phyloP scores from a whole-genome alignment of 1,140 invertebrate species.

The Tetragonula clypearis region DNA sequence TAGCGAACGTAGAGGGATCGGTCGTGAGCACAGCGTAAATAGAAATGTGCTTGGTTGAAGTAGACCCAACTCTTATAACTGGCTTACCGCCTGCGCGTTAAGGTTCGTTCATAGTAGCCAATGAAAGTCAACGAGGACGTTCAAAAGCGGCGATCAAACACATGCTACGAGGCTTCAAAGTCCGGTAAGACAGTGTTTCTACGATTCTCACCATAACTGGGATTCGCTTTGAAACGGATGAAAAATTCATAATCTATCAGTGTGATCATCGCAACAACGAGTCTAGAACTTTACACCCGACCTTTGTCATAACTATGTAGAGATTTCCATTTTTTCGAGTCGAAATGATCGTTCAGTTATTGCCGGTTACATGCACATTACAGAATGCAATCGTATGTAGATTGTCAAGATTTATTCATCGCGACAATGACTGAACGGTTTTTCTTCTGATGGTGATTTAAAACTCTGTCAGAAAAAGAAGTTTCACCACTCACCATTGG shows the following conservation, averaged over 20 bases:
- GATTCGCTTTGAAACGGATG: background rate
- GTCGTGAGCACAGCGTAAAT: slow-evolving; percentile 5
- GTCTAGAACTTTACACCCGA: slow-evolving; percentile 3
- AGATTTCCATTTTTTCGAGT: background rate
- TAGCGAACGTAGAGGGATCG: background rate
- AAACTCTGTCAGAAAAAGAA: background rate
- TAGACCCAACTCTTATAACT: slow-evolving; percentile 56
- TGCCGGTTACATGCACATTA: background rate
- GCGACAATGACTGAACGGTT: background rate
- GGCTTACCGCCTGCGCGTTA: slow-evolving; percentile 48
- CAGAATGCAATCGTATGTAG: background rate
- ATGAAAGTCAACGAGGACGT: slow-evolving; percentile 36
- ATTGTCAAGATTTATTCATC: background rate
- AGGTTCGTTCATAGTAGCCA: slow-evolving; percentile 48
- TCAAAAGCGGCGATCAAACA: background rate
- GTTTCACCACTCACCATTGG: background rate
- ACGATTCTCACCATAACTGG: background rate
- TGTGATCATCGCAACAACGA: background rate
- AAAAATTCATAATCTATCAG: background rate
- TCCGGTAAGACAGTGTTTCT: slow-evolving; percentile 10
- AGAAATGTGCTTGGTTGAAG: slow-evolving; percentile 24
- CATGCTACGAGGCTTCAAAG: slow-evolving; percentile 38
- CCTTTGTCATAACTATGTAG: background rate
- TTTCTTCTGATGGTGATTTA: too few relatives aligned
- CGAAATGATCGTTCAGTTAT: background rate